A percentile compares a stretch with the other conserved stretches of the same genome.
These are phyloP conservation scores for Clostera curtula DNA, from an alignment of 2,888 invertebrate genomes.

Conservation along the genomic window DNA sequence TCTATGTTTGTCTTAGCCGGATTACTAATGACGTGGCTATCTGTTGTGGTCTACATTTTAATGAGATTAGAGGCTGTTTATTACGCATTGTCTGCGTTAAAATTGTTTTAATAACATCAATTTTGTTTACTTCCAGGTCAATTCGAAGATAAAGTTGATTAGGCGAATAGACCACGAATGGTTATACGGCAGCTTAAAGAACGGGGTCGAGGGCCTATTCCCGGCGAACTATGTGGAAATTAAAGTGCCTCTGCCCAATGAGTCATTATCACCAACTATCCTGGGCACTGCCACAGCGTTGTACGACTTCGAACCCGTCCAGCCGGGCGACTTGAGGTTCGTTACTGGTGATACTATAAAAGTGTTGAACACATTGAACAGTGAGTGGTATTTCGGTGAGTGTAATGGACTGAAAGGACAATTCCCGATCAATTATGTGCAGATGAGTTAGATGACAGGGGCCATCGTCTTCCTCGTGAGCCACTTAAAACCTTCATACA, in stretches of 20 bases:
- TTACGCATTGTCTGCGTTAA: too few species aligned
- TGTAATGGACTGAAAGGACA: slow-evolving; percentile 80
- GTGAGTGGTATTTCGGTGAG: slow-evolving; percentile 87
- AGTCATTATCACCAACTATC: slow-evolving; percentile 22
- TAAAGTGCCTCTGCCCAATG: slow-evolving; percentile 78
- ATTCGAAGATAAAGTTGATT: slow-evolving; percentile 82
- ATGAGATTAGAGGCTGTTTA: too few species aligned
- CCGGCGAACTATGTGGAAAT: slow-evolving; percentile 87
- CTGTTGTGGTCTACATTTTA: too few species aligned
- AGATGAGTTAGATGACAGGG: slow-evolving; percentile 50
- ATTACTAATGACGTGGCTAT: too few species aligned
- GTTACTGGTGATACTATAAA: slow-evolving; percentile 65
- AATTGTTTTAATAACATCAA: too few species aligned
- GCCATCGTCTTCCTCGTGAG: too few species aligned
- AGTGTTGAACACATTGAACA: slow-evolving; percentile 80
- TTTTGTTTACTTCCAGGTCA: slow-evolving; percentile 76
- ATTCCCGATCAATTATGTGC: slow-evolving; percentile 86
- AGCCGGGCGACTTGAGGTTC: slow-evolving; percentile 55
- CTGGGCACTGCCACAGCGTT: slow-evolving; percentile 76
- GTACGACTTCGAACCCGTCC: slow-evolving; percentile 81
- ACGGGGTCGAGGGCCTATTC: slow-evolving; percentile 85
- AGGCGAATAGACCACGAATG: slow-evolving; percentile 85
- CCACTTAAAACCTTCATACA: too few species aligned
- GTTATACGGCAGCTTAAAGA: slow-evolving; percentile 82
- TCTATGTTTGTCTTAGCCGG: too few species aligned